These are phyloP conservation scores for Siphamia tubifer DNA, from an alignment of 2,113 vertebrate genomes.

Conservation along the genomic window DNA sequence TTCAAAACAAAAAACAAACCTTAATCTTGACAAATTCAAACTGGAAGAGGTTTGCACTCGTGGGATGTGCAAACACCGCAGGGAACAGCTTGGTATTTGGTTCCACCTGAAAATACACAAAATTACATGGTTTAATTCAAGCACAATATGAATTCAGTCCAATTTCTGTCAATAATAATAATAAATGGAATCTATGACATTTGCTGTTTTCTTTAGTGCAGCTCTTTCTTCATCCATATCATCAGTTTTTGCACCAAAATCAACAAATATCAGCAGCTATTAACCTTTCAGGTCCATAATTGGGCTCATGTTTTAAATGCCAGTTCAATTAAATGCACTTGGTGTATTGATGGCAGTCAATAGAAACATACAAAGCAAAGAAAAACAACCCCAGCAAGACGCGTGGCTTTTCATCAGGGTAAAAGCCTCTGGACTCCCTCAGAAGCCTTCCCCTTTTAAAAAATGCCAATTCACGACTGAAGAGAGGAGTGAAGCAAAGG, in stretches of 20 bases:
- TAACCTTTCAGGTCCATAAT: slow-evolving; percentile 2
- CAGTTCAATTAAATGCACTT: slow-evolving; percentile 9
- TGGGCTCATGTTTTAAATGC: slow-evolving; percentile 9
- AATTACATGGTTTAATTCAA: background rate
- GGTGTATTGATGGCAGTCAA: slow-evolving; percentile 26
- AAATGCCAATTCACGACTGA: slow-evolving; percentile 4
- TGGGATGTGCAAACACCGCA: slow-evolving; percentile 90
- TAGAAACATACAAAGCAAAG: background rate
- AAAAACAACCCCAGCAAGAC: background rate
- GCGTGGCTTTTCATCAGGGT: slow-evolving; percentile 21
- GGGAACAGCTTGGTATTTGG: slow-evolving; percentile 95
- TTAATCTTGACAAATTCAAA: slow-evolving; percentile 95
- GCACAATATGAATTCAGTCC: background rate
- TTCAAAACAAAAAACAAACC: slow-evolving; percentile 85
- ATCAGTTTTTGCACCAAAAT: background rate
- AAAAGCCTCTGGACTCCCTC: slow-evolving; percentile 5
- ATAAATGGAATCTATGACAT: background rate
- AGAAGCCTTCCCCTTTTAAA: background rate
- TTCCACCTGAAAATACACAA: slow-evolving; percentile 84
- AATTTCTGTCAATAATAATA: too few species aligned
- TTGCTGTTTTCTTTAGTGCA: background rate
- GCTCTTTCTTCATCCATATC: background rate
- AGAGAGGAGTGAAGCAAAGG: background rate
- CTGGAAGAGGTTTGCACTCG: slow-evolving; percentile 91
- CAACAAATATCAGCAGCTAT: background rate